These are phyloP conservation scores for Lophius piscatorius DNA, from an alignment of 2,113 vertebrate species.

Conservation along the genomic window DNA sequence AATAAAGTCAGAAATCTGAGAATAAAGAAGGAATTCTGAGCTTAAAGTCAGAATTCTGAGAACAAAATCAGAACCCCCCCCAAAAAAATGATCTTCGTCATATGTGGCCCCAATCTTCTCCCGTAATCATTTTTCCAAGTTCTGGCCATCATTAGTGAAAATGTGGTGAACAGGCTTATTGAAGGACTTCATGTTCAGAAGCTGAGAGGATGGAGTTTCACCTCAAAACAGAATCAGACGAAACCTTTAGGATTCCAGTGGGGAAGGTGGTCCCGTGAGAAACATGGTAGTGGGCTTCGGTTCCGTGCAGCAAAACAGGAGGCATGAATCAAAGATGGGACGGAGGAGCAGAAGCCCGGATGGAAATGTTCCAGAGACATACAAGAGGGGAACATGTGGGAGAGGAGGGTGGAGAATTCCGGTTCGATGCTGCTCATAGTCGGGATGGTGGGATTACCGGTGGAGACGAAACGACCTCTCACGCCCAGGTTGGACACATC, in stretches of 20 bases:
- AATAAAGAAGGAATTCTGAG: too few relatives aligned
- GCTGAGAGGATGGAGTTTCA: too few relatives aligned
- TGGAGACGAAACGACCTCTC: conserved; percentile 17
- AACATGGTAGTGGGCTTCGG: conserved; percentile 19
- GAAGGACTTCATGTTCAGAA: too few relatives aligned
- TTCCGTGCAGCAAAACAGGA: conserved; percentile 49
- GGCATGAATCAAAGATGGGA: conserved; percentile 28
- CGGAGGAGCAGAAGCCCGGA: conserved; percentile 29
- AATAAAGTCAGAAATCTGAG: too few relatives aligned
- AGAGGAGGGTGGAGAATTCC: conserved; percentile 71
- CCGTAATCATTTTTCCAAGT: too few relatives aligned
- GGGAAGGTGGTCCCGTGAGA: conserved; percentile 24
- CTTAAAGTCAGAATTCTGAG: too few relatives aligned
- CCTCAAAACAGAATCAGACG: conserved; percentile 12
- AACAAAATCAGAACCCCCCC: too few relatives aligned
- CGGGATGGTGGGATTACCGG: conserved; percentile 18
- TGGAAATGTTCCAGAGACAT: conserved; percentile 47
- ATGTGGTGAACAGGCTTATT: too few relatives aligned
- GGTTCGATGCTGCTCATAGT: conserved; percentile 67
- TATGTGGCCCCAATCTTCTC: too few relatives aligned
- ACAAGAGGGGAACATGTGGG: conserved; percentile 56
- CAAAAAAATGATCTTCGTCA: too few relatives aligned
- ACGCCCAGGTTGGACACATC: conserved; percentile 44
- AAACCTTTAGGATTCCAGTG: conserved; percentile 23
- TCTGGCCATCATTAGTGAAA: too few relatives aligned